Evolutionary conservation across 1,140 invertebrate species (phyloP).

Genomic region (Polypedilum pembai): DNA sequence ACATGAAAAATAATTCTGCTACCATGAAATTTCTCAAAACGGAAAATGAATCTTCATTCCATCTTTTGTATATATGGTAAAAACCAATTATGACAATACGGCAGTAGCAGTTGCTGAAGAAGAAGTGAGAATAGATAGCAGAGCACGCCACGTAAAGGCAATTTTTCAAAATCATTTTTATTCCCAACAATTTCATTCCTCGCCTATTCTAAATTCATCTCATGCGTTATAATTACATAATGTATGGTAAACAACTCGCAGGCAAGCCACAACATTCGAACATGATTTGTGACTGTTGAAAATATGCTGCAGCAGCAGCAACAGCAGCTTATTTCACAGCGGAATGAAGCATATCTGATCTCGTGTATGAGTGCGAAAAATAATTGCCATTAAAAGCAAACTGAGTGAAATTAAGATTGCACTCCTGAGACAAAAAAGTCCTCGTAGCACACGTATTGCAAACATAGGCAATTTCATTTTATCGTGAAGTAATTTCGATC

Average conservation of each 20-base stretch:
- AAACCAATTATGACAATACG: constrained; percentile 12
- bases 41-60: constrained; percentile 12
- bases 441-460: no score
- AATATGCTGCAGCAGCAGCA: no score
- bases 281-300: background rate
- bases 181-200: background rate
- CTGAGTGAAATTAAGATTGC: no score
- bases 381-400: no score
- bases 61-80: background rate
- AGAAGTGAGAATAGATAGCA: background rate
- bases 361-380: no score
- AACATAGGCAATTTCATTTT: no score
- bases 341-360: no score
- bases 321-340: no score
- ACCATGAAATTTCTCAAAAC: constrained; percentile 18
- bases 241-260: background rate
- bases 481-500: no score
- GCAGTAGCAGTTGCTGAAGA: background rate
- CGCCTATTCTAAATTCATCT: background rate
- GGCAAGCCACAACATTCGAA: background rate
- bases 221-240: constrained; percentile 13
- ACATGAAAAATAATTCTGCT: background rate
- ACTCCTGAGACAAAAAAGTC: no score
- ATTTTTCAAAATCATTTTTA: background rate
- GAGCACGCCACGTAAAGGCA: constrained; percentile 1